Base-by-base conservation (phyloP, 2,113 vertebrate species). In the Anolis carolinensis region DNA sequence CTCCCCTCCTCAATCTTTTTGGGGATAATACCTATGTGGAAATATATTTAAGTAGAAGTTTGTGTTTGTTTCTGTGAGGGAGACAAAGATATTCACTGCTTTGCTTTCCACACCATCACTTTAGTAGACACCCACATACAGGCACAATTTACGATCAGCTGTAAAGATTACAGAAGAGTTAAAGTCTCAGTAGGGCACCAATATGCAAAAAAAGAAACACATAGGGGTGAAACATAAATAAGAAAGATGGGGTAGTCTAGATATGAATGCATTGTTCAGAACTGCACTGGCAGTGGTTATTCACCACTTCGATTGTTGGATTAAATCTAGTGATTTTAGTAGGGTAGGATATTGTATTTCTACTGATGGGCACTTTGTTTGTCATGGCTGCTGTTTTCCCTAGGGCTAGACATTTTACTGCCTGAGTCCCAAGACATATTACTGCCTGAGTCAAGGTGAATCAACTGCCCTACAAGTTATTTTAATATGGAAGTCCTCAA, bases 111-210 rank as follows among this genome's bases (percentile, higher is more conserved):
- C 39, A 75, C 21, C 55, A 63, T 75, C 71, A 63, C 32, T 78
- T n/a, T 9, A 72, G 62, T 74, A 85, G 67, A 78, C 11, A 55
- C 68, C 74, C 82, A 39, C 65, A 81, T 87, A 77, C 59, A 72
- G 70, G 16, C 91, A 67, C 44, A 90, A 67, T 14, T 52, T 32
- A 67, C 86, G 89, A 71, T 86, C 32, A 86, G 63, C 27, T 73
- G 13, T 79, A 89, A 93, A 68, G 84, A 30, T 81, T 48, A 87
- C 23, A 92, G 86, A 62, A 86, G 23, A 89, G 83, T 84, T 92
- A 91, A 75, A 74, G 70, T 76, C 90, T 81, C 30, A 86, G 76
- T 79, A 84, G 88, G 81, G 88, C 88, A 84, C n/a, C 1, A 80
- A 3, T 23, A 86, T 71, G 74, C 71, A 86, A 90, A 44, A 44